Percentiles rank a stretch among this genome's conserved stretches.
Evolutionary conservation across 2,797 vertebrate genomes (phyloP).

Genomic region (Melanogrammus aeglefinus): DNA sequence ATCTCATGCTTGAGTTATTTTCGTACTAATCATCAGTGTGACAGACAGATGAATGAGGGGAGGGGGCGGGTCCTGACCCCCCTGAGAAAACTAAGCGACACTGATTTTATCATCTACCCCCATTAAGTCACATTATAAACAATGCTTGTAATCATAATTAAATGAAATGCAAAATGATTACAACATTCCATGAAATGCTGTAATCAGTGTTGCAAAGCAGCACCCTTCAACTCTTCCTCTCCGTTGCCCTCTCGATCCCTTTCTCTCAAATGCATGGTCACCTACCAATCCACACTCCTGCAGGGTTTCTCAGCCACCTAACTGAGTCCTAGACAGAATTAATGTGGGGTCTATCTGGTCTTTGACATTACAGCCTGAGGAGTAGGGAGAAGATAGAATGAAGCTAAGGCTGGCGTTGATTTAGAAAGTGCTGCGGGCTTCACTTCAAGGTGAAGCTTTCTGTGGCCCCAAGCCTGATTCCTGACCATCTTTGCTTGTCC

Average conservation of each 20-base stretch:
- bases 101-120: constrained; percentile 23
- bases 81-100: constrained; percentile 27
- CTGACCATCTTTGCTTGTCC: constrained; percentile 1
- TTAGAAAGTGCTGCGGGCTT: not conserved
- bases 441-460: not conserved
- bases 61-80: constrained; percentile 12
- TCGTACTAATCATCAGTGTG: constrained; percentile 42
- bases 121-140: constrained; percentile 21
- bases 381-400: not conserved
- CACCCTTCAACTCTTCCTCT: not conserved
- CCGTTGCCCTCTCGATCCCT: not conserved
- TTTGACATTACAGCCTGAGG: not conserved
- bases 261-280: not conserved
- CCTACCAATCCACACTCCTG: not conserved
- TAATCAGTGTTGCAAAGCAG: not conserved
- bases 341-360: not conserved
- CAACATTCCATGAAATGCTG: constrained; percentile 12
- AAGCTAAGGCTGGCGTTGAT: not conserved
- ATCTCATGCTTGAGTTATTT: constrained; percentile 27
- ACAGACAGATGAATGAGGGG: constrained; percentile 13
- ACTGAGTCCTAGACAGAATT: not conserved
- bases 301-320: not conserved
- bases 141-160: constrained; percentile 14
- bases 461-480: not conserved
- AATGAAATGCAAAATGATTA: too few relatives aligned